These are phyloP conservation scores for Telmatochromis sp. DNA, from an alignment of 2,113 vertebrate genomes.

Conservation along the genomic window DNA sequence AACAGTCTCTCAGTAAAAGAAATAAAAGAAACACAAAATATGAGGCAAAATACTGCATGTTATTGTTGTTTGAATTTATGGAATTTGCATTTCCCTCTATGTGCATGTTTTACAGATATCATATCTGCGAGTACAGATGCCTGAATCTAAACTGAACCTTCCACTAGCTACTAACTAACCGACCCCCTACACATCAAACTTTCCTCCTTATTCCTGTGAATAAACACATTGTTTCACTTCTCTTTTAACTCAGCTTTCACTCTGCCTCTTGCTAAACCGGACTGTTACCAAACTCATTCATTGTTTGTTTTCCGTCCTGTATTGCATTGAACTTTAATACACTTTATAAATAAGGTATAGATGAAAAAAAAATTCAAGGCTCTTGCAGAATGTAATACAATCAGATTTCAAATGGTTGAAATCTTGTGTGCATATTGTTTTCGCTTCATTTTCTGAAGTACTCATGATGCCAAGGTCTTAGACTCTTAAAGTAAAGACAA, in stretches of 20 bases:
- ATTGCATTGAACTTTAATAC: conserved; percentile 9
- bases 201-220: background rate
- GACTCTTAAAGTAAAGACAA: conserved; percentile 15
- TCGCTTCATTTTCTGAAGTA: background rate
- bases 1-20: background rate
- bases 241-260: background rate
- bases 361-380: background rate
- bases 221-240: background rate
- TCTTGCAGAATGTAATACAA: background rate
- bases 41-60: background rate
- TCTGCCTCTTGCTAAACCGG: background rate
- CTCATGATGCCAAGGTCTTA: background rate
- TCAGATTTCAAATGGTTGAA: background rate
- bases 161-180: background rate
- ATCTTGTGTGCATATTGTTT: background rate
- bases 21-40: conserved; percentile 5
- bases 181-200: background rate
- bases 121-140: background rate
- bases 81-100: background rate
- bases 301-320: background rate
- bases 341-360: background rate
- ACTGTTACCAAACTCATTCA: background rate
- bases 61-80: background rate
- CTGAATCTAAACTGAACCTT: background rate
- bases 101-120: background rate